phyloP scores from a whole-genome alignment of 2,113 vertebrate genomes.

The Tachycineta bicolor region DNA sequence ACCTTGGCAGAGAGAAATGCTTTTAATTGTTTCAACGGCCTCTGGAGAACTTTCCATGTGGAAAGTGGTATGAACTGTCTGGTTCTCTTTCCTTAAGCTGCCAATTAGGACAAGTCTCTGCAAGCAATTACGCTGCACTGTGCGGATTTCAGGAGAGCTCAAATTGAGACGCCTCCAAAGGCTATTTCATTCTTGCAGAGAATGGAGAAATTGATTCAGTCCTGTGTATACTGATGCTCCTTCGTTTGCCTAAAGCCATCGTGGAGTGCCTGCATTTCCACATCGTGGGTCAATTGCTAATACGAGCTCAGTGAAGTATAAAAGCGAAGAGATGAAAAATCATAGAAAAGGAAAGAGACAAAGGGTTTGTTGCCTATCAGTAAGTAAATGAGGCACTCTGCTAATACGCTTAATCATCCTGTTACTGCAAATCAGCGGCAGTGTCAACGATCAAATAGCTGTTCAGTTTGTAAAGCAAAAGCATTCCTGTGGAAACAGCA shows the following conservation, averaged over 20 bases:
- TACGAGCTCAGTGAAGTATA: neutral
- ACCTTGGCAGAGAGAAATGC: constrained; percentile 27
- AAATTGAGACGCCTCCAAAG: constrained; percentile 27
- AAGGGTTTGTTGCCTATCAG: constrained; percentile 23
- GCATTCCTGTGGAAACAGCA: constrained; percentile 1
- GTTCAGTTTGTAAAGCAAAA: constrained; percentile 24
- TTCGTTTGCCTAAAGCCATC: constrained; percentile 8
- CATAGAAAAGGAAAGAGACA: neutral
- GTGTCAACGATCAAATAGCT: constrained; percentile 17
- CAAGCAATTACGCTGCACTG: neutral
- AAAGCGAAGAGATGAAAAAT: neutral
- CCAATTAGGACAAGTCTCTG: constrained; percentile 35
- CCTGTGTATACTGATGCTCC: neutral
- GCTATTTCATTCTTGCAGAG: neutral
- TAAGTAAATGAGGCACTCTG: constrained; percentile 45
- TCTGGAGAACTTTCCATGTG: constrained; percentile 17
- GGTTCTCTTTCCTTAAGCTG: constrained; percentile 21
- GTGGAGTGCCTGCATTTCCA: neutral
- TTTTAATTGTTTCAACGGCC: constrained; percentile 48
- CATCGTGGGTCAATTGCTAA: constrained; percentile 23
- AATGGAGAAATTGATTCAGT: constrained; percentile 24
- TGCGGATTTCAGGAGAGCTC: neutral
- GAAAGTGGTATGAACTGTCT: neutral
- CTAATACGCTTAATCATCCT: constrained; percentile 45
- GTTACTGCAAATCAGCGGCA: constrained; percentile 25